Evolutionary conservation across 2,888 invertebrate species (phyloP), one percentile per base, ranked within the genome.

Genomic region (Stomorhina lunata): DNA sequence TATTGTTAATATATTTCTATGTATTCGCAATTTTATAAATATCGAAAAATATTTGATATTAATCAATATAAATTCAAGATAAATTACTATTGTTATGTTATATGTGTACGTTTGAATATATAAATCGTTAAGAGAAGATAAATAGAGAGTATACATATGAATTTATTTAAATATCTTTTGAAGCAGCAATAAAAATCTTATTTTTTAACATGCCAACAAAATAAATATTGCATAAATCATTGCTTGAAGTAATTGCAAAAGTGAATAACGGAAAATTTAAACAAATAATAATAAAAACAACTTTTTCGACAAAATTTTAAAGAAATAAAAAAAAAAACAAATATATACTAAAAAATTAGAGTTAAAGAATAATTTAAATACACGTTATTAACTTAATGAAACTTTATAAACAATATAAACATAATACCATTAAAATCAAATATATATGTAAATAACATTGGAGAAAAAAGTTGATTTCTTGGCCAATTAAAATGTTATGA

Each of bases 1-100:
- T 81, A 83, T 85, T 79, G 71, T 80, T 84, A 71, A 48, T 76
- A 45, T 81, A 80, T 83, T 53, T 82, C 71, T 83, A 72, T 83
- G 48, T 85, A 78, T 53, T 68, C 63, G 73, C 40, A 61, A 15
- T 57, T 72, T 76, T 29, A 84, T 81, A 81, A 75, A 71, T 84
- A 84, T 80, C 71, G 78, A 82, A 82, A 82, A 80, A 84, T 84
- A 82, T 78, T 71, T 76, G 1, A 65, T 69, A 63, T 69, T 63
- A 63, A 69, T 69, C 69, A 69, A 63, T 71, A 66, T 32, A 68
- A 15, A 50, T 61, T 40, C 17, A 37, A 40, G 12, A 63, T 50
- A 48, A 34, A 34, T 2, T 59, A 34, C 5, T 27, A 17, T 9
- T 17, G n/a, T 37, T 32, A 32, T 57, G 29, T 29, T 59, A 17